Evolutionary conservation across 2,113 vertebrate genomes (phyloP).

Genomic region (Seriola dumerili): DNA sequence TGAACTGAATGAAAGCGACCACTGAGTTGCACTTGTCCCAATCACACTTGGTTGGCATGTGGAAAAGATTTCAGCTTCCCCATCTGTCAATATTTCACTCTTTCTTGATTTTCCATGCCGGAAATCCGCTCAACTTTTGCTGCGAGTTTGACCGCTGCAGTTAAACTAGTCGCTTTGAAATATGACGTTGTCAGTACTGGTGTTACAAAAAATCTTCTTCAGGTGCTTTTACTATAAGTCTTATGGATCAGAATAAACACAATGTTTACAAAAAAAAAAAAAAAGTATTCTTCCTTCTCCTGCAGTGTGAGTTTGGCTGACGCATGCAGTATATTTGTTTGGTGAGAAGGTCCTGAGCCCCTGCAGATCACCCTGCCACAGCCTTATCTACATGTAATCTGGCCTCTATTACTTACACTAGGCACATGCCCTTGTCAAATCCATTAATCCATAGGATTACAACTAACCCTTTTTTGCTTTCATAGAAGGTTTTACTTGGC

Average conservation of each 20-base stretch:
- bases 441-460: slow-evolving; percentile 82
- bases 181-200: background rate
- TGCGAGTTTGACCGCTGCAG: slow-evolving; percentile 28
- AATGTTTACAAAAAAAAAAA: background rate
- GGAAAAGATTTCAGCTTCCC: slow-evolving; percentile 58
- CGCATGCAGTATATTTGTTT: slow-evolving; percentile 38
- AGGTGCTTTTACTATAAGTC: background rate
- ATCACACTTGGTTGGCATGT: slow-evolving; percentile 50
- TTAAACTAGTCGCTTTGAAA: slow-evolving; percentile 34
- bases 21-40: slow-evolving; percentile 43
- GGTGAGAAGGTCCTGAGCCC: slow-evolving; percentile 54
- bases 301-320: slow-evolving; percentile 35
- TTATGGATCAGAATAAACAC: background rate
- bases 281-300: background rate
- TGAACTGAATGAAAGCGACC: slow-evolving; percentile 38
- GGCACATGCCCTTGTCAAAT: slow-evolving; percentile 75
- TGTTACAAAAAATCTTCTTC: background rate
- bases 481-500: slow-evolving; percentile 75
- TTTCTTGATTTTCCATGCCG: slow-evolving; percentile 44
- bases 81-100: slow-evolving; percentile 70
- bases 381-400: slow-evolving; percentile 78
- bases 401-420: slow-evolving; percentile 75
- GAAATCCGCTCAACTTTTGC: slow-evolving; percentile 54
- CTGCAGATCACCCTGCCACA: slow-evolving; percentile 56
- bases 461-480: slow-evolving; percentile 79